A percentile compares a stretch with the other conserved stretches of the same genome.
Evolutionary conservation across 2,888 invertebrate species (phyloP).

Genomic region (Dynastes hyllus): DNA sequence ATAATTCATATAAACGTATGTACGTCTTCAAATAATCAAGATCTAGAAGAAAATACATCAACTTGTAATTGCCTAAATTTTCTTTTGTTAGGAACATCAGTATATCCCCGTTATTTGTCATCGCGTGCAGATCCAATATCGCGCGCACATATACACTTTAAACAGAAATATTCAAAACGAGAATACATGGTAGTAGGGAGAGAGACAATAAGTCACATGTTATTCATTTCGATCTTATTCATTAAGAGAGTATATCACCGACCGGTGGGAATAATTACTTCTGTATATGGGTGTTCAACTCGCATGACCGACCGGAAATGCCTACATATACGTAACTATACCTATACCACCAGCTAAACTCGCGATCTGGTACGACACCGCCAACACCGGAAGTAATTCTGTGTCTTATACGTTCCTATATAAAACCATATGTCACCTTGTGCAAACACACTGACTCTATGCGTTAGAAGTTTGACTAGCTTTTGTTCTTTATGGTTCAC

Average conservation of each 20-base stretch:
- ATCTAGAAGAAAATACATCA: too few species aligned
- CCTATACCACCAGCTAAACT: constrained; percentile 51
- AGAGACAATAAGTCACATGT: constrained; percentile 43
- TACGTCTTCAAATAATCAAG: too few species aligned
- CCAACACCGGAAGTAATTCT: constrained; percentile 50
- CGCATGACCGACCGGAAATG: constrained; percentile 69
- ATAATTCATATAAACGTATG: too few species aligned
- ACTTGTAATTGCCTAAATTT: too few species aligned
- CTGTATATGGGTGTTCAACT: constrained; percentile 64
- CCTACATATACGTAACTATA: constrained; percentile 58
- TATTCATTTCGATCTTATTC: constrained; percentile 63
- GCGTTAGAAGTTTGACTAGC: constrained; percentile 38
- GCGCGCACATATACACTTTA: neutral
- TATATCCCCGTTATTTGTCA: too few species aligned
- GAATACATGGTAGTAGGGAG: neutral
- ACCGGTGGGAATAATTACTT: constrained; percentile 61
- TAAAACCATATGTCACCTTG: constrained; percentile 66
- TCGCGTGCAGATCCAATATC: neutral
- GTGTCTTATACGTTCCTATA: constrained; percentile 57
- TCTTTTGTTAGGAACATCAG: too few species aligned
- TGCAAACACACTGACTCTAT: constrained; percentile 47
- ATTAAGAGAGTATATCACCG: constrained; percentile 65
- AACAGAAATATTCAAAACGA: neutral
- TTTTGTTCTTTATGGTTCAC: constrained; percentile 45
- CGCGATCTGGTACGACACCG: constrained; percentile 61